Evolutionary conservation across 2,888 invertebrate genomes (phyloP).

Genomic region (Taenaris catops): DNA sequence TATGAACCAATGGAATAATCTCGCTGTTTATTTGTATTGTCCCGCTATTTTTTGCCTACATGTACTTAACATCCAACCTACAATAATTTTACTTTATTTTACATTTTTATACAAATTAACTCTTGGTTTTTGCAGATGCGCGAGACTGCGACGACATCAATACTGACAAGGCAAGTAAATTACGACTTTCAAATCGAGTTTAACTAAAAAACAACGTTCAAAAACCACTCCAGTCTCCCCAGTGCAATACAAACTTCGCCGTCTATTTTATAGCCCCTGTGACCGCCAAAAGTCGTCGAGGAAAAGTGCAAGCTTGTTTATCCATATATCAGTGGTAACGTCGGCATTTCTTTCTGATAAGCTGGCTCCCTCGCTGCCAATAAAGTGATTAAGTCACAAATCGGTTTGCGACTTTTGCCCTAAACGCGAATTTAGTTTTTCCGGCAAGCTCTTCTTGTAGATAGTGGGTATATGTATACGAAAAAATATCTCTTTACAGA

Average conservation of each 20-base stretch:
- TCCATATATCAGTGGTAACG: constrained; percentile 66
- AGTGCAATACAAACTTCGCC: constrained; percentile 62
- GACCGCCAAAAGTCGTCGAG: constrained; percentile 68
- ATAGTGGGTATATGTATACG: no score
- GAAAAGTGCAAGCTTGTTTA: constrained; percentile 77
- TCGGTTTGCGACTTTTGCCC: constrained; percentile 49
- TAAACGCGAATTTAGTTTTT: constrained; percentile 13
- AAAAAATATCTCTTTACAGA: no score
- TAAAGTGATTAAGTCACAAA: constrained; percentile 80
- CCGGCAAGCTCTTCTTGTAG: not conserved
- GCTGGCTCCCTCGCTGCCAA: constrained; percentile 70
- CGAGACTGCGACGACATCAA: constrained; percentile 55
- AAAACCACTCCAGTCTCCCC: constrained; percentile 44
- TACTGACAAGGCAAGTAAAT: constrained; percentile 57
- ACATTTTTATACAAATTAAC: not conserved
- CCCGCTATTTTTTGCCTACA: no score
- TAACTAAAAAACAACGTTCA: constrained; percentile 40
- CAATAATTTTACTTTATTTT: no score
- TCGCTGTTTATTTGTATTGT: no score
- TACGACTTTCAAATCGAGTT: constrained; percentile 30
- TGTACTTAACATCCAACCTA: no score
- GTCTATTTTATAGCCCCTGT: constrained; percentile 67
- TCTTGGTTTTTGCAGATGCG: constrained; percentile 57
- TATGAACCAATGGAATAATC: no score
- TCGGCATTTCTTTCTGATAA: constrained; percentile 75